A percentile compares a stretch with the other conserved stretches of the same genome.
phyloP scores from a whole-genome alignment of 2,888 invertebrate genomes.

The Lochmaea capreae region DNA sequence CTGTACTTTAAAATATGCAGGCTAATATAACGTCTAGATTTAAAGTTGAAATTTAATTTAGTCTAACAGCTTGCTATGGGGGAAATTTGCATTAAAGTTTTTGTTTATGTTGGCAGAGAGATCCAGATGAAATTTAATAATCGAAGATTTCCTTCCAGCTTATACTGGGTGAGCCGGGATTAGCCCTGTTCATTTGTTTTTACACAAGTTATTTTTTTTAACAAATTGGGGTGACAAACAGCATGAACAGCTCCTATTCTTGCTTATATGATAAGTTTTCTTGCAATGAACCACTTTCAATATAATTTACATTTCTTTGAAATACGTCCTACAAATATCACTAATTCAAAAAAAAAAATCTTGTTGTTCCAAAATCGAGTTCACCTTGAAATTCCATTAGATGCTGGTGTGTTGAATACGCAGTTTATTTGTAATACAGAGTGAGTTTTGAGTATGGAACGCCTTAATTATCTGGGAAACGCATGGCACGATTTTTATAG shows the following conservation, averaged over 20 bases:
- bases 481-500: too few relatives aligned
- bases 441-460: too few relatives aligned
- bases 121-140: slow-evolving; percentile 48
- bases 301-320: too few relatives aligned
- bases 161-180: slow-evolving; percentile 23
- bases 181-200: slow-evolving; percentile 19
- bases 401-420: too few relatives aligned
- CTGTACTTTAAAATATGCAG: slow-evolving; percentile 38
- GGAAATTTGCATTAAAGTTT: slow-evolving; percentile 48
- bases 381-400: too few relatives aligned
- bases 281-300: too few relatives aligned
- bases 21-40: slow-evolving; percentile 46
- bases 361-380: too few relatives aligned
- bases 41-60: slow-evolving; percentile 51
- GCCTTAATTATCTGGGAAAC: too few relatives aligned
- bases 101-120: slow-evolving; percentile 51
- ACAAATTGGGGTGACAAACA: not conserved
- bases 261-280: too few relatives aligned
- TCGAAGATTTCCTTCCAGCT: slow-evolving; percentile 40
- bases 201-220: not conserved
- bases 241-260: not conserved
- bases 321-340: too few relatives aligned
- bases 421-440: too few relatives aligned
- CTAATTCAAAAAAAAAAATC: too few relatives aligned
- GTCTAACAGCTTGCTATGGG: slow-evolving; percentile 46